Conservation (phyloP, 2,888 invertebrate species). For the Rosalia funebris region DNA sequence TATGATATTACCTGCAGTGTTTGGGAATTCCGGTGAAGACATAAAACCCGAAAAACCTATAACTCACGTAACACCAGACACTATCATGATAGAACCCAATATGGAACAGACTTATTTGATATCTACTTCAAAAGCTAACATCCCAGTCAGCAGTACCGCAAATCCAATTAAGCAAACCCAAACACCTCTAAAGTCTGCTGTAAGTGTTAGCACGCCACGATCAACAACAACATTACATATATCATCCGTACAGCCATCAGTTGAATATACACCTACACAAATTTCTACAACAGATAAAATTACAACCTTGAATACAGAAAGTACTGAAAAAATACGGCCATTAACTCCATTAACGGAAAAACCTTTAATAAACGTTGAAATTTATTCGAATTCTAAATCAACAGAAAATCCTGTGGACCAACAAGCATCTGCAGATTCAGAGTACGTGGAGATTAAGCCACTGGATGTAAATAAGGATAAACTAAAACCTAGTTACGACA, state of each 20-base stretch:
- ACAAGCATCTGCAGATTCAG: conserved; percentile 4
- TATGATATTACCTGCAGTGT: conserved; percentile 81
- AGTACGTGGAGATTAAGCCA: conserved; percentile 35
- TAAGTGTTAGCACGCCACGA: conserved; percentile 35
- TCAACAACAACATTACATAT: conserved; percentile 33
- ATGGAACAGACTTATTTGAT: conserved; percentile 7
- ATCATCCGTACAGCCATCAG: conserved; percentile 2
- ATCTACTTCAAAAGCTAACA: conserved; percentile 8
- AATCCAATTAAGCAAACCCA: conserved; percentile 19
- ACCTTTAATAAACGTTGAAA: conserved; percentile 43
- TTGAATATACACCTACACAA: conserved; percentile 7
- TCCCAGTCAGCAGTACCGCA: conserved; percentile 9
- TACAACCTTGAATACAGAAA: conserved; percentile 24
- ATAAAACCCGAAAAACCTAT: conserved; percentile 56
- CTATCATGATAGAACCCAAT: conserved; percentile 56
- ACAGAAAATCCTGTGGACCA: conserved; percentile 40
- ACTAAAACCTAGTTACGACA: not conserved
- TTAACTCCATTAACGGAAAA: conserved; percentile 23
- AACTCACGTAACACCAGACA: conserved; percentile 56
- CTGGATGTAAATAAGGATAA: conserved; percentile 1
- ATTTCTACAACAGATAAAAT: conserved; percentile 33
- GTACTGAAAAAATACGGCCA: conserved; percentile 19
- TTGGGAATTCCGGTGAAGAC: conserved; percentile 68
- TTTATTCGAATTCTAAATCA: conserved; percentile 42
- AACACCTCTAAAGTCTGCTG: conserved; percentile 49